Base-by-base conservation (phyloP, 2,113 vertebrate species). In the Danio rerio region DNA sequence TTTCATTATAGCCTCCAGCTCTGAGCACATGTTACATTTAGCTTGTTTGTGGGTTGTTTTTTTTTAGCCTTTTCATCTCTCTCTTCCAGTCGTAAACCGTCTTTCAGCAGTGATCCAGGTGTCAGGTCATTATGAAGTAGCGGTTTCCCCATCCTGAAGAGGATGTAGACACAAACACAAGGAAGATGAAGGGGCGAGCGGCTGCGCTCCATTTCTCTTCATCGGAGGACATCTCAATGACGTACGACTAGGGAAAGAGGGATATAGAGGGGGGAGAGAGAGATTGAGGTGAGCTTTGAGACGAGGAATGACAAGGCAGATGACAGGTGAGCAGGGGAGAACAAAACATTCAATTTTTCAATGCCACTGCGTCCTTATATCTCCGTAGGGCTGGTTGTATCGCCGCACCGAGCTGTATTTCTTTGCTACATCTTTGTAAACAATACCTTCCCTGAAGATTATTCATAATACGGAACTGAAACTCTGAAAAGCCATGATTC, bases 341-440 rank as follows among this genome's bases (percentile, higher is more conserved):
- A 83, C 81, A 85, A 85, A 85, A 85, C 81, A 73, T 83, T 78
- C 40, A 76, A 83, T 85, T 83, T 87, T 85, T 85, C 81, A 83
- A 78, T 43, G 72, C 81, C 74, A 78, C 31, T 66, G 73, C 53
- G 73, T 81, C 84, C 83, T 81, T 52, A 74, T 81, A 86, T 86
- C 66, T 73, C 75, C 70, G 8, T 61, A 15, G 73, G 78, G 50
- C 8, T 55, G 50, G 70, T 77, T 75, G 18, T 31, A 18, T 31
- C 13, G 18, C 52, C 5, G 20, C 69, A 43, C n/a, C 1, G 55
- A 80, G 40, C 12, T 59, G 31, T 61, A 56, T 81, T 75, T 77
- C n/a, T 16, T 55, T 55, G 12, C 58, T 49, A 68, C 45, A 10
- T 81, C 73, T 86, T 71, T 68, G 78, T 50, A 86, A 81, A 86